phyloP scores from a whole-genome alignment of 2,797 vertebrate genomes.

The Botia kubotai region DNA sequence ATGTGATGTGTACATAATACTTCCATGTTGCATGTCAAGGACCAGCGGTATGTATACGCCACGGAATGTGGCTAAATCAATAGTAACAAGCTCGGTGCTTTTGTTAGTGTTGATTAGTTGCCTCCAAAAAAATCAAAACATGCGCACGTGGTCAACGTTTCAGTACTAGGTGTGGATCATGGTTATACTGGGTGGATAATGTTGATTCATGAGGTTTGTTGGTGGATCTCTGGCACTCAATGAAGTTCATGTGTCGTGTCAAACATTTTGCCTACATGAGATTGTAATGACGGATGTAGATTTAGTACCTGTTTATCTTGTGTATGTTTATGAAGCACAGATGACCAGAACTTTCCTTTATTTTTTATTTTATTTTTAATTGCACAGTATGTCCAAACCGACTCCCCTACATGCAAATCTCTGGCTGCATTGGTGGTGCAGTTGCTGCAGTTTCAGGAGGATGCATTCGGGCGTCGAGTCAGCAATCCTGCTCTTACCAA shows the following conservation, averaged over 20 bases:
- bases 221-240: not conserved
- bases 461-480: constrained; percentile 94
- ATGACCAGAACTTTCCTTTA: too few relatives aligned
- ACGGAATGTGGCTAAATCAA: not conserved
- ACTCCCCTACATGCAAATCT: constrained; percentile 94
- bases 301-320: not conserved
- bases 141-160: not conserved
- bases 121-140: not conserved
- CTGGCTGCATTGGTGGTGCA: constrained; percentile 93
- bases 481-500: constrained; percentile 98
- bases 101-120: not conserved
- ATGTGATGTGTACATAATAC: not conserved
- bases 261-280: not conserved
- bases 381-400: constrained; percentile 91
- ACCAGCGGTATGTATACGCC: not conserved
- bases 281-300: not conserved
- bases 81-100: too few relatives aligned
- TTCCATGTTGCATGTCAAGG: not conserved
- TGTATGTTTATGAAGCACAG: not conserved
- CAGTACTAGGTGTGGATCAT: not conserved
- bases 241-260: not conserved
- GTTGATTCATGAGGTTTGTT: not conserved
- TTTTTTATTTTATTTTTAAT: not conserved
- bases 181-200: not conserved
- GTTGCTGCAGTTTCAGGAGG: constrained; percentile 97